Evolutionary conservation across 2,888 invertebrate genomes (phyloP), one percentile per base, ranked within the genome.

Genomic region (Zygaena filipendulae): DNA sequence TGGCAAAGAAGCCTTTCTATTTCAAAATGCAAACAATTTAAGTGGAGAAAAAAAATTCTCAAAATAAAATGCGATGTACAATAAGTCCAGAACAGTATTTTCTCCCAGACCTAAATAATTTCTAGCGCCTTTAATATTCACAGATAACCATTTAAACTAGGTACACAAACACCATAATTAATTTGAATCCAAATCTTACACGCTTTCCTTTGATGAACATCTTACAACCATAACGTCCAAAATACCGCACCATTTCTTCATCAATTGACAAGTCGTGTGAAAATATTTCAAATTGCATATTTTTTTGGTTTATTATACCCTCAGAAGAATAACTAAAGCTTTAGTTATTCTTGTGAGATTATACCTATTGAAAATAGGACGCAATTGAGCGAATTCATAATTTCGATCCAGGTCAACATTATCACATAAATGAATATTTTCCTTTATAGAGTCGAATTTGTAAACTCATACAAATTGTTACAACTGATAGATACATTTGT

Each of bases 121-220:
- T 6, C 16, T 16, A 16, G 16, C 7, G 16, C 4, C 16, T 4
- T 16, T 16, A 16, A 7, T 16, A 7, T 16, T 16, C 16, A 19
- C 13, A 26, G 13, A 27, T 27, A 31, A 20, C 31, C 31, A 31
- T 27, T 26, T 20, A n/a, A 9, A 23, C 23, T 27, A n/a, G n/a
- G n/a, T n/a, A 23, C 23, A 23, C 23, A 27, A 23, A 18, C 31
- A 31, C 27, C 27, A 31, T 13, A 23, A 13, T n/a, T n/a, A n/a
- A n/a, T 11, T 27, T 31, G 23, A 31, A 31, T 27, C 23, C 31
- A 31, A 31, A 31, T 27, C 31, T 27, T 23, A 31, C 23, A 26
- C 26, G 30, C 19, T 31, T 31, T 21, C 18, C 23, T 23, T 23
- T 18, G 23, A 31, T 27, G 20, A 31, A 31, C 24, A 23, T 23